Base-by-base conservation (phyloP, 2,888 invertebrate genomes). In the Beris morrisii region DNA sequence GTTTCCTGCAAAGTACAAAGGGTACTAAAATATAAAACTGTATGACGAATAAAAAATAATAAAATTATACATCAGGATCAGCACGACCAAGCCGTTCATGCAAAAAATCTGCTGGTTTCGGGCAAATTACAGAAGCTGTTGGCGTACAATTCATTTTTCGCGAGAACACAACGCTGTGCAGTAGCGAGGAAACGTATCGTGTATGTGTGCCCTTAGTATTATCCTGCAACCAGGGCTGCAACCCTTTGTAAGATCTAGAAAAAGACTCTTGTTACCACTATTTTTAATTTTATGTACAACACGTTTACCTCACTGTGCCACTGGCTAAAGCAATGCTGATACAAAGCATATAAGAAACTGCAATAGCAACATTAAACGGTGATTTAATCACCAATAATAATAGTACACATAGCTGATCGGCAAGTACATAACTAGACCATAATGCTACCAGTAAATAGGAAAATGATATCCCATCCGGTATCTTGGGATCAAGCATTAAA, bases 381-480 rank as follows among this genome's bases (percentile, higher is more conserved):
- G 89, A 87, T 76, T 90, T 91, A 0, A 95, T 86, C 15, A 93
- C 84, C 86, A 93, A 87, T 79, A 95, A 83, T 59, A 92, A 84
- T 0, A 91, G 89, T 69, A 95, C 87, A 0, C 93, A 87, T 71
- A 93, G 87, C 76, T 95, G 94, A 76, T 95, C 95, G 0, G 92
- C 88, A 73, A 92, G 88, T 0, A 92, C 84, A 79, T 90, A 94
- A 76, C 92, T 91, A 0, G 92, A 89, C 92, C 94, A 93, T 11
- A 95, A 82, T 0, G 89, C 85, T 4, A 90, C 82, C 5, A 87
- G 83, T 73, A 91, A 87, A 74, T 88, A 87, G 1, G 88, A 74
- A 81, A 88, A 92, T 0, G 78, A 74, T 0, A 74, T 76, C 48
- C 79, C 79, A 70, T 76, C 77, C 1, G 76, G 77, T 30, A 73